Conservation (phyloP, 2,113 vertebrate genomes). For the Eleginops maclovinus region DNA sequence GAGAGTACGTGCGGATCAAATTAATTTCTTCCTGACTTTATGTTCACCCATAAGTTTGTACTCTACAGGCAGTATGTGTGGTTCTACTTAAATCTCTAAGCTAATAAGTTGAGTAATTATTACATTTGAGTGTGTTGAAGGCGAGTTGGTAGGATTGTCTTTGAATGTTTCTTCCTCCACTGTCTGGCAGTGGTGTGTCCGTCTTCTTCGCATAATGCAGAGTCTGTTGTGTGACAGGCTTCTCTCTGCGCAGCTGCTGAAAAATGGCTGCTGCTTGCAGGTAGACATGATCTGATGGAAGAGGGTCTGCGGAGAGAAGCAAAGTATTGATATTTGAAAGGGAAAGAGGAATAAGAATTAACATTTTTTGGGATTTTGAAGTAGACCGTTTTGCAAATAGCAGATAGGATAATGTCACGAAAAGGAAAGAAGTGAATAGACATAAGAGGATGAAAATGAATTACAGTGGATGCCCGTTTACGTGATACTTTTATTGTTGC, state of each 20-base stretch:
- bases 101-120: background rate
- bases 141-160: slow-evolving; percentile 86
- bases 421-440: background rate
- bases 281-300: slow-evolving; percentile 83
- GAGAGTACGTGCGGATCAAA: slow-evolving; percentile 37
- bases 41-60: slow-evolving; percentile 26
- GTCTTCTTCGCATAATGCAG: slow-evolving; percentile 81
- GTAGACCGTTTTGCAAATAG: background rate
- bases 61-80: background rate
- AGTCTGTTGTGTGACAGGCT: slow-evolving; percentile 59
- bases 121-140: slow-evolving; percentile 92
- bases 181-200: slow-evolving; percentile 11
- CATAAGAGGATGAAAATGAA: background rate
- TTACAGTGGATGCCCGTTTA: background rate
- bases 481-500: background rate
- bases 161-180: slow-evolving; percentile 74
- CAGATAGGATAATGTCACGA: background rate
- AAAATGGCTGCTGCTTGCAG: slow-evolving; percentile 89
- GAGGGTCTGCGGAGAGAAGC: slow-evolving; percentile 23
- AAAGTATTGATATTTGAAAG: background rate
- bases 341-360: background rate
- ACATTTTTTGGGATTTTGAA: background rate
- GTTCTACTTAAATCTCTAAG: slow-evolving; percentile 8
- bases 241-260: slow-evolving; percentile 83
- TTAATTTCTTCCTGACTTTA: slow-evolving; percentile 51